Percentiles rank a stretch among this genome's conserved stretches.
These are phyloP conservation scores for Tachyglossus aculeatus DNA, from an alignment of 2,797 vertebrate genomes.

Conservation along the genomic window DNA sequence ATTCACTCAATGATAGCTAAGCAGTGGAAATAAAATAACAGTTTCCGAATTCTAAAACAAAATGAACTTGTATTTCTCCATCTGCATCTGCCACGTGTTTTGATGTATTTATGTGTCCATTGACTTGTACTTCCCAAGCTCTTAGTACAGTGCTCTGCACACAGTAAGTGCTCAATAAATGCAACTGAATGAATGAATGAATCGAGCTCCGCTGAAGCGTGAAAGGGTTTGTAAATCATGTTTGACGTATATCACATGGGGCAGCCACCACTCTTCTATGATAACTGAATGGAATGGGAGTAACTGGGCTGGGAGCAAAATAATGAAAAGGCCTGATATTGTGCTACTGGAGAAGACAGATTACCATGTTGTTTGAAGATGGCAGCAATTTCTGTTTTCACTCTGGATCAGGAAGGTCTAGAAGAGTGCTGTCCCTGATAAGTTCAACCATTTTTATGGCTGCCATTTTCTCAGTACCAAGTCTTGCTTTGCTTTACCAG, in stretches of 20 bases:
- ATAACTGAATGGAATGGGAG: conserved; percentile 49
- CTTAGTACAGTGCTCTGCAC: no score
- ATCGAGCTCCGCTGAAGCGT: conserved; percentile 56
- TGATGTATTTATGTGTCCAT: conserved; percentile 58
- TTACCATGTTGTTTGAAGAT: conserved; percentile 34
- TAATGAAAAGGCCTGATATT: conserved; percentile 31
- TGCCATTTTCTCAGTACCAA: not conserved
- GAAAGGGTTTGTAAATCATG: conserved; percentile 47
- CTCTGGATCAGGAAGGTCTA: not conserved
- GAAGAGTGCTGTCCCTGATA: not conserved
- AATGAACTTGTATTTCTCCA: conserved; percentile 29
- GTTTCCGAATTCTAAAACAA: conserved; percentile 36
- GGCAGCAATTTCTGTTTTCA: conserved; percentile 17
- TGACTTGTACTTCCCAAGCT: no score
- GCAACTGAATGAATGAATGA: no score
- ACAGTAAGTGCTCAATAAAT: no score
- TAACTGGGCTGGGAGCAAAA: conserved; percentile 1
- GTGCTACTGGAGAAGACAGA: conserved; percentile 29
- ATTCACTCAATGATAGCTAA: conserved; percentile 22
- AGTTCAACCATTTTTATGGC: not conserved
- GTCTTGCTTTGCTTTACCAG: conserved; percentile 1
- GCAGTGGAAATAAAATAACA: conserved; percentile 42
- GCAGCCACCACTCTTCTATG: conserved; percentile 54
- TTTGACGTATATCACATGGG: conserved; percentile 46
- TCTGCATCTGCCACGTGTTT: conserved; percentile 27